Evolutionary conservation across 1,140 invertebrate genomes (phyloP), one percentile per base, ranked within the genome.

Genomic region (Catajapyx aquilonaris): DNA sequence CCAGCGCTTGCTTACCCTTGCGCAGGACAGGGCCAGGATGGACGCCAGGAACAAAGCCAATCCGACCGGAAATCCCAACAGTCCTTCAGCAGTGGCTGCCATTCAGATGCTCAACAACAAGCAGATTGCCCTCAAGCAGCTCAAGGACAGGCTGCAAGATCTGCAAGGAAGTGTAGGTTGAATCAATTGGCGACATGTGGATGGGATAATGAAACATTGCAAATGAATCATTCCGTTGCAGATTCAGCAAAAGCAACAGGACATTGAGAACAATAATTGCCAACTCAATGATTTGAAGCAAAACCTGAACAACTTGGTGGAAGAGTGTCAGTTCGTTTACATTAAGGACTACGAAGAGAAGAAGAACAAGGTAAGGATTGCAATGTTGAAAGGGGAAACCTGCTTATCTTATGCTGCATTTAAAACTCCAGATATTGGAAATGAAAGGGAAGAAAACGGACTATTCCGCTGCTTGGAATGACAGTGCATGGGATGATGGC

Each of bases 261-360:
- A 90, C 50, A 73, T 87, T 38, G 79, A 86, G 50, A 78, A 76
- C 37, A 85, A 81, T 51, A 80, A 83, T 50, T 55, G 64, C 13
- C 76, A 83, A 47, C 59, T 88, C 30, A 60, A 68, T 18, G 74
- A 79, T 39, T 51, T 85, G 13, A 76, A 72, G 41, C 62, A 56
- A 5, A 64, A 67, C 20, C 62, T 76, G 35, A 52, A 60, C 16
- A 60, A 59, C 41, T 52, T 76, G 20, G 48, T 62, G 1, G 54
- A 64, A 5, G 69, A 71, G 34, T 73, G 71, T 43, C 60, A 64
- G 41, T 54, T 62, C 22, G 51, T 73, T 10, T 73, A 69, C 51
- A 47, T 58, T 16, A 54, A 64, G 19, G 54, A 64, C 18, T 76
- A 72, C 49, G 64, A 69, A 40, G 57, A 64, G 16, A 68, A 65